Evolutionary conservation across 2,797 vertebrate species (phyloP).

Genomic region (Poecilia picta): DNA sequence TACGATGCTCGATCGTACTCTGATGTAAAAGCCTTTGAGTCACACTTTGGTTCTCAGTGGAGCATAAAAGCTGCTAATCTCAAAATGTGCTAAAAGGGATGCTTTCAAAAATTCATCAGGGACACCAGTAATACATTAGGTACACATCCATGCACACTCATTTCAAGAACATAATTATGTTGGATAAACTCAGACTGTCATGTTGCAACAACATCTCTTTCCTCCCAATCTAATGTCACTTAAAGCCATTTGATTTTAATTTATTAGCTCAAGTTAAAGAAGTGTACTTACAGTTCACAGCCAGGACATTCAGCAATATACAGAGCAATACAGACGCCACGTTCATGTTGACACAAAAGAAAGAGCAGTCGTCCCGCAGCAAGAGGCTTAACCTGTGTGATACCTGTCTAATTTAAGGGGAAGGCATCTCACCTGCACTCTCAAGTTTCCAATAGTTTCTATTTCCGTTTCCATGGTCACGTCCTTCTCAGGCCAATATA

Average conservation of each 20-base stretch:
- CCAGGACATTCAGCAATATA: conserved; percentile 66
- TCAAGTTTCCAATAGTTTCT: conserved; percentile 83
- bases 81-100: conserved; percentile 16
- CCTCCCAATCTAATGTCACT: not conserved
- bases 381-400: conserved; percentile 56
- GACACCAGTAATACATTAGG: not conserved
- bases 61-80: conserved; percentile 17
- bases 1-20: conserved; percentile 1
- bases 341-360: conserved; percentile 70
- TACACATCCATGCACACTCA: not conserved
- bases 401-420: conserved; percentile 58
- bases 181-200: not conserved
- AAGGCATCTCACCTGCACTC: conserved; percentile 70
- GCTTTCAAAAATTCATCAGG: conserved; percentile 12
- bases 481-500: conserved; percentile 69
- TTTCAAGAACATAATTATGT: not conserved
- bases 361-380: conserved; percentile 37
- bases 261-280: conserved; percentile 19
- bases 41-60: conserved; percentile 17
- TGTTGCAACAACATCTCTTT: not conserved
- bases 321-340: conserved; percentile 59
- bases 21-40: conserved; percentile 27
- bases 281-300: conserved; percentile 76
- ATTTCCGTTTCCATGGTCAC: conserved; percentile 85
- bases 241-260: not conserved